A percentile compares a stretch with the other conserved stretches of the same genome.
These are phyloP conservation scores for Hyperoplus lanceolatus DNA, from an alignment of 2,797 vertebrate species.

Conservation along the genomic window DNA sequence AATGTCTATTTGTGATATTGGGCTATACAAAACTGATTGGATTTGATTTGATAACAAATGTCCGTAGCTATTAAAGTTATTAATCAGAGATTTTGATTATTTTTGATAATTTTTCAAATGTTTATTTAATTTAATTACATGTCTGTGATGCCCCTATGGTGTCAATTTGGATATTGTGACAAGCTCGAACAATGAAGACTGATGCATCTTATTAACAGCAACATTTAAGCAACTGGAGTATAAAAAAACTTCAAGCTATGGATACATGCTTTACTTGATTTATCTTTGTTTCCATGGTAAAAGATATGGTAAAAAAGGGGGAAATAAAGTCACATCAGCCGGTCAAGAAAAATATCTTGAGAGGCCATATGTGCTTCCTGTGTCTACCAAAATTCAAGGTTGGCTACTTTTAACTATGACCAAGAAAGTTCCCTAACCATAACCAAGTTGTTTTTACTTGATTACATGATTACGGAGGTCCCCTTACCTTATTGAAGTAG, in stretches of 20 bases:
- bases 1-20: no score
- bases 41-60: no score
- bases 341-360: background rate
- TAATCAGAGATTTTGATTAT: no score
- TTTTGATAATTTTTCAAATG: no score
- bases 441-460: background rate
- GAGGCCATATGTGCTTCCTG: background rate
- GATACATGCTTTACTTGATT: background rate
- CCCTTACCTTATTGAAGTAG: background rate
- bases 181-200: background rate
- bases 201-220: background rate
- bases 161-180: no score
- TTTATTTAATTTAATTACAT: no score
- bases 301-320: background rate
- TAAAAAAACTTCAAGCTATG: background rate
- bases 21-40: no score
- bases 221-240: background rate
- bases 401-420: background rate
- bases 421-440: accelerated
- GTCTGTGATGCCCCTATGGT: no score
- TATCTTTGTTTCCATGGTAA: background rate
- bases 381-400: background rate
- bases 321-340: background rate
- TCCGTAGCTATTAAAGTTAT: no score
- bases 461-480: background rate